Evolutionary conservation across 2,888 invertebrate species (phyloP), one percentile per base, ranked within the genome.

Genomic region (Helleia helle): DNA sequence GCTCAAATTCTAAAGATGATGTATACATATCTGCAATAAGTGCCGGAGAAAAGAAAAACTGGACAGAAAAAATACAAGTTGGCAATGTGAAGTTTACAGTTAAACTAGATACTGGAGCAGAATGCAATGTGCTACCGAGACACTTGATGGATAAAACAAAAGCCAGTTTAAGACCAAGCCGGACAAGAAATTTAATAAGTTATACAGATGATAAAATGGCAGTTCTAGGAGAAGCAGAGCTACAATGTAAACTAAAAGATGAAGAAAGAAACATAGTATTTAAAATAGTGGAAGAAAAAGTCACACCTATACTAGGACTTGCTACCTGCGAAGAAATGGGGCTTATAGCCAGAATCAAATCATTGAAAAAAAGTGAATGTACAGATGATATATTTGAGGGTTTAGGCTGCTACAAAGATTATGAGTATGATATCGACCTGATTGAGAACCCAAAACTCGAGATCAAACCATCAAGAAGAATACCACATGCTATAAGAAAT

Each of bases 331-430:
- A 31, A 26, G 14, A 40, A n/a, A 31, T 40, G 31, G 25, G 11
- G 3, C 38, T 38, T 11, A 28, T 8, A 18, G 28, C n/a, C n/a
- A n/a, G n/a, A 18, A 28, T 27, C 3, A 13, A 38, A 22, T 4
- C 22, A 13, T 4, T 29, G 13, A 6, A 29, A 7, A 29, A 29
- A 38, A 18, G 29, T 14, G 18, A 18, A 18, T n/a, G n/a, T n/a
- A 38, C 15, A 31, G 22, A 40, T 15, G 31, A 40, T 12, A 40
- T 40, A 14, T 40, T 40, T 15, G 31, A 40, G 25, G 40, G 40
- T 6, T 26, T 40, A 25, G 40, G 40, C 26, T 31, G 31, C 25
- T 40, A 31, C 6, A 31, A 31, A 25, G 9, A n/a, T 12, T 40
- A 31, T 40, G 34, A 40, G 12, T n/a, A n/a, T n/a, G n/a, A n/a